Evolutionary conservation across 2,113 vertebrate species (phyloP).

Genomic region (Agapornis roseicollis): DNA sequence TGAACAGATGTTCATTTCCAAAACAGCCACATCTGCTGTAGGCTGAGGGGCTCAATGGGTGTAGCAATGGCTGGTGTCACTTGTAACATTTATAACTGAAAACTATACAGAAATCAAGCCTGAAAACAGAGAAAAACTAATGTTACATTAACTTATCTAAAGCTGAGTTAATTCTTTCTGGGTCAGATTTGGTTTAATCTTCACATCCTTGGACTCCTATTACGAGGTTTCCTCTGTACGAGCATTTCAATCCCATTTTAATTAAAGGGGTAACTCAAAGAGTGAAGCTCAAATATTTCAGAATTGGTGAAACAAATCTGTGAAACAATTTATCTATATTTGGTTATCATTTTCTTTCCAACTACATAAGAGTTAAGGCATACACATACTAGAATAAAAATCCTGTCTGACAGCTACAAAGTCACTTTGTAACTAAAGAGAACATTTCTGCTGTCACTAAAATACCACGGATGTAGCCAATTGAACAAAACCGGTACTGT

Average conservation of each 20-base stretch:
- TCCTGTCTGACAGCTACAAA: neutral
- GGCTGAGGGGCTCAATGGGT: neutral
- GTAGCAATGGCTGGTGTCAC: neutral
- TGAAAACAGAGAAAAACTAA: neutral
- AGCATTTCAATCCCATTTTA: neutral
- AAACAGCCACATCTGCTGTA: fast-evolving
- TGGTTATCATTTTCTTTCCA: neutral
- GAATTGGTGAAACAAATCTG: neutral
- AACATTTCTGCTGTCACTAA: slow-evolving; percentile 56
- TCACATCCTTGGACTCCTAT: neutral
- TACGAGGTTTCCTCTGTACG: neutral
- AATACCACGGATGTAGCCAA: slow-evolving; percentile 51
- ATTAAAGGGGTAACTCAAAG: neutral
- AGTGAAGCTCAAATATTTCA: neutral
- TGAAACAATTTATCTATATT: neutral
- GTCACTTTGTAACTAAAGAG: slow-evolving; percentile 28
- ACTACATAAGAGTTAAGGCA: neutral
- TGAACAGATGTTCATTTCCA: neutral
- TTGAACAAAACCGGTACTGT: slow-evolving; percentile 58
- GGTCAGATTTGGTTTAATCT: neutral
- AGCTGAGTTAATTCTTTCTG: neutral
- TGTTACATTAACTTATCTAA: neutral
- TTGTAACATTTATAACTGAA: neutral
- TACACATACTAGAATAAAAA: neutral
- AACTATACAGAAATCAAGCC: neutral